Evolutionary conservation across 2,888 invertebrate genomes (phyloP), one percentile per base, ranked within the genome.

Genomic region (Merodon equestris): DNA sequence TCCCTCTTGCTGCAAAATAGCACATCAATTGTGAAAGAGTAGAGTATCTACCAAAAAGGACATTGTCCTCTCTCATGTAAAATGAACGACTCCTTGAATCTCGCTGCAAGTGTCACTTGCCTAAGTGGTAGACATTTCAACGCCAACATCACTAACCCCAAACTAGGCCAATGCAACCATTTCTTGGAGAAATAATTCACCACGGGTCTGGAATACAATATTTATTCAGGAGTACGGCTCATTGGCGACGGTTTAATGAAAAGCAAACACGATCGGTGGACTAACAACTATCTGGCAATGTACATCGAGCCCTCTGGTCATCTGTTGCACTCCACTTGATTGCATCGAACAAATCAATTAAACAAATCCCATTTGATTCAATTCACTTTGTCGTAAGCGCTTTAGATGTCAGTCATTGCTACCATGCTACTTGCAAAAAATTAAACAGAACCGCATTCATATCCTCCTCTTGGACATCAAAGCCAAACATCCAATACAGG

Each of bases 321-420:
- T 58, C 58, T 58, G 50, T 57, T 67, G 44, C 67, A 57, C 58
- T 45, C 45, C 58, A 19, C 15, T 57, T 18, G 45, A 42, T 44
- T 44, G 58, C 19, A 40, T 14, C 44, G 14, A 38, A n/a, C 18
- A 50, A 56, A 54, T 56, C 54, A 56, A 63, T 77, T 63, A 73
- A 73, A 73, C 63, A 73, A 77, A 73, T 77, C 57, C 63, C 34
- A 50, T 60, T 42, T 58, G 53, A 77, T 73, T 63, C 48, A 48
- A 63, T 63, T 58, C 57, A 63, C 53, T 63, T 66, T 61, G 66
- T 56, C 58, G 44, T 18, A 61, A 56, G 14, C 56, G 51, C 60
- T 60, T 72, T 51, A 9, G 57, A 45, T 70, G 70, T 10, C 70
- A 66, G 56, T 50, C 61, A 48, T 27, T 27, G 3, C 27, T 27